Conservation (phyloP, 2,113 vertebrate species). For the Takifugu flavidus region DNA sequence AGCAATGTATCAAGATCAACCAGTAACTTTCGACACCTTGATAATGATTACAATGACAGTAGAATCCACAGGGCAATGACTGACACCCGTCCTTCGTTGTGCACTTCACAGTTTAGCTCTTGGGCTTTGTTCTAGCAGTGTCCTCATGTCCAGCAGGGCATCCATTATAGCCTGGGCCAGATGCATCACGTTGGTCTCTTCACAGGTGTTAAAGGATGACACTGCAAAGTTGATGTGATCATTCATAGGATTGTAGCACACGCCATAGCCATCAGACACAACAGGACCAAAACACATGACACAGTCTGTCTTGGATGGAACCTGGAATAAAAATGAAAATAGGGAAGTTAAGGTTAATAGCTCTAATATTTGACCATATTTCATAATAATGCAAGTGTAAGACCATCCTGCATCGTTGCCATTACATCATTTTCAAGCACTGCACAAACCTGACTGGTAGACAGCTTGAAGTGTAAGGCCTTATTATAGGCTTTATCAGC, state of each 20-base stretch:
- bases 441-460: slow-evolving; percentile 88
- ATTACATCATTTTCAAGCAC: too few relatives aligned
- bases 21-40: too few relatives aligned
- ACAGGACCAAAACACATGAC: slow-evolving; percentile 96
- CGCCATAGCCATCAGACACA: slow-evolving; percentile 88
- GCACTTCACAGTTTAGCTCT: slow-evolving; percentile 82
- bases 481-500: slow-evolving; percentile 84
- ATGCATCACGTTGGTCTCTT: slow-evolving; percentile 77
- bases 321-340: slow-evolving; percentile 65
- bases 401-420: too few relatives aligned
- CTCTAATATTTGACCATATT: background rate
- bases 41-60: too few relatives aligned
- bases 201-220: slow-evolving; percentile 89
- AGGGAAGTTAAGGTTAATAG: background rate
- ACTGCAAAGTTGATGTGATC: slow-evolving; percentile 90
- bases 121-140: slow-evolving; percentile 80
- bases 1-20: too few relatives aligned
- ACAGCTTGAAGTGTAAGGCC: slow-evolving; percentile 90
- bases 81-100: too few relatives aligned
- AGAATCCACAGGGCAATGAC: too few relatives aligned
- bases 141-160: slow-evolving; percentile 85
- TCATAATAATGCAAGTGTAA: too few relatives aligned
- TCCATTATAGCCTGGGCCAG: slow-evolving; percentile 80
- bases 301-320: slow-evolving; percentile 91
- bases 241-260: slow-evolving; percentile 97